Percentiles rank a stretch among this genome's conserved stretches.
Evolutionary conservation across 2,797 vertebrate genomes (phyloP).

Genomic region (Enteromius viviparus): DNA sequence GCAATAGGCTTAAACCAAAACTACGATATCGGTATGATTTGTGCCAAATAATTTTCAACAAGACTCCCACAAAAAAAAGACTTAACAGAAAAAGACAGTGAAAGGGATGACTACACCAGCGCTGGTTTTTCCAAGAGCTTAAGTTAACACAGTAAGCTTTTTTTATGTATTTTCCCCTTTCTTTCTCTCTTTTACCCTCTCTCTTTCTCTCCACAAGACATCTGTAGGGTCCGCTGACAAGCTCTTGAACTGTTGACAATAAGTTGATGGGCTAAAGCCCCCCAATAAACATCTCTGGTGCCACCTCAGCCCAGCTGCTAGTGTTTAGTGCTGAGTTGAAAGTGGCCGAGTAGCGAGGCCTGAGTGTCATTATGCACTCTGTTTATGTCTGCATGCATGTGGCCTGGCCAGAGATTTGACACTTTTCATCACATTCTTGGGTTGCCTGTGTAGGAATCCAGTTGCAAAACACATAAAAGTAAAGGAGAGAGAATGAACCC

Average conservation of each 20-base stretch:
- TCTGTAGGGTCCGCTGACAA: conserved; percentile 73
- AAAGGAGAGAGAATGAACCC: conserved; percentile 40
- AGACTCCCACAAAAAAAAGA: neutral
- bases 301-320: conserved; percentile 80
- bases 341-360: conserved; percentile 64
- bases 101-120: conserved; percentile 8
- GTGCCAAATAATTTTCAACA: neutral
- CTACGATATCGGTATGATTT: neutral
- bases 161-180: conserved; percentile 56
- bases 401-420: conserved; percentile 75
- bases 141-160: conserved; percentile 17
- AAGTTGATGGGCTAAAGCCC: conserved; percentile 82
- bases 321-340: conserved; percentile 68
- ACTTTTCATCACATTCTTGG: conserved; percentile 72
- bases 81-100: neutral
- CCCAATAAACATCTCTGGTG: conserved; percentile 82
- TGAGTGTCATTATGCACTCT: conserved; percentile 79
- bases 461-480: conserved; percentile 67
- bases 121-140: conserved; percentile 16
- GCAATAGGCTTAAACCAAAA: neutral
- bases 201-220: conserved; percentile 45
- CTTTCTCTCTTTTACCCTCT: conserved; percentile 55
- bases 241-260: conserved; percentile 82
- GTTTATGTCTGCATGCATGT: conserved; percentile 83
- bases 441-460: conserved; percentile 61